Evolutionary conservation across 2,888 invertebrate genomes (phyloP), one percentile per base, ranked within the genome.

Genomic region (Acleris holmiana): DNA sequence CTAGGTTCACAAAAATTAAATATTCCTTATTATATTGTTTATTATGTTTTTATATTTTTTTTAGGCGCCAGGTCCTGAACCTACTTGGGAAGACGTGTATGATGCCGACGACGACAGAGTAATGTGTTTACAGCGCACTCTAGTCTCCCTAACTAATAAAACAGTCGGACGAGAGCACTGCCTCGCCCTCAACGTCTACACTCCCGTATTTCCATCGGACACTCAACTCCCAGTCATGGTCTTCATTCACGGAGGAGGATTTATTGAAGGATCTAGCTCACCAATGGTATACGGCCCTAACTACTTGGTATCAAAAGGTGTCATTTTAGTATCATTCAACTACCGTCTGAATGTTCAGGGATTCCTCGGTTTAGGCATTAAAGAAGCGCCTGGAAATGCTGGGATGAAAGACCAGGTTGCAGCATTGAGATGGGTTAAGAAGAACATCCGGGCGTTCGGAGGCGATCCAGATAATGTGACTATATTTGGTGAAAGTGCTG

Each of bases 241-340:
- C 4, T 90, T 79, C 63, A 79, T 91, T 2, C 91, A 91, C 35
- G 91, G 91, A 6, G 91, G 91, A 64, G 91, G 85, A 0, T 92
- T 77, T 68, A 85, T 79, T 41, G 73, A 82, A 51, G 89, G 89
- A 0, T 86, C 89, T 0, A 78, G 80, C 0, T 73, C 77, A 5
- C 72, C 74, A 2, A 2, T 77, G 0, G 4, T 88, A 1, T 91
- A 87, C 19, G 90, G 90, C 0, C 88, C 91, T 0, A 77, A 84
- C 18, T 87, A 86, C 64, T 70, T 92, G 54, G 76, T 86, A 0
- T 40, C 74, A 4, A 85, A 89, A 73, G 82, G 76, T 17, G 82
- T 91, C 0, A 79, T 91, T 44, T 71, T 90, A n/a, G 84, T 91
- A 1, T 82, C 85, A 2, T 68, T 88, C 2, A 90, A 89, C 69